A percentile compares a stretch with the other conserved stretches of the same genome.
Conservation (phyloP, 2,113 vertebrate species). For the Danionella cerebrum region DNA sequence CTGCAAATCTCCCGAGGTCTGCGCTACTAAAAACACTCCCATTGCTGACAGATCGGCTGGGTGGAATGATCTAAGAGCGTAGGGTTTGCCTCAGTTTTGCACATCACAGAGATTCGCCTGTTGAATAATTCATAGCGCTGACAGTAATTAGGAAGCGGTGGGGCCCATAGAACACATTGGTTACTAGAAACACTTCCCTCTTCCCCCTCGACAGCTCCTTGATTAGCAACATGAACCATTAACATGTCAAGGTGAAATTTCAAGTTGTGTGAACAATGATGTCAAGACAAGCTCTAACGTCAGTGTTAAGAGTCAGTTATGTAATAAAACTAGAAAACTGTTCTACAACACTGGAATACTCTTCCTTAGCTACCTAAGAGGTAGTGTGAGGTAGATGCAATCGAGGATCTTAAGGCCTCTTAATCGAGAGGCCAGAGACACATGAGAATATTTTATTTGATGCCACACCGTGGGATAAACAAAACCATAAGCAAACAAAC, state of each 20-base stretch:
- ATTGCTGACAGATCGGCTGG: background rate
- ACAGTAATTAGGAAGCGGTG: constrained; percentile 23
- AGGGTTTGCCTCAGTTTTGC: constrained; percentile 28
- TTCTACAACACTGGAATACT: no score
- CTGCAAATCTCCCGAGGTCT: background rate
- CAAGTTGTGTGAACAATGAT: background rate
- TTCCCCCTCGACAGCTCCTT: background rate
- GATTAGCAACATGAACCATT: background rate
- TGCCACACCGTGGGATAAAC: no score
- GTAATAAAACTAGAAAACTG: no score
- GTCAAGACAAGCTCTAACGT: background rate
- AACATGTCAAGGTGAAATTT: background rate
- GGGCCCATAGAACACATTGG: constrained; percentile 1
- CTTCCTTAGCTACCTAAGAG: no score
- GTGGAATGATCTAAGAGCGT: background rate
- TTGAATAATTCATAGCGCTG: constrained; percentile 38
- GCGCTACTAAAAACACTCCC: constrained; percentile 9
- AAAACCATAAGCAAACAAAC: no score
- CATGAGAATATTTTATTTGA: no score
- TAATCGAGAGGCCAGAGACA: no score
- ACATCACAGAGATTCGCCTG: constrained; percentile 27
- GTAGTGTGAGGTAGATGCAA: no score
- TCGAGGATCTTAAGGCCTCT: no score
- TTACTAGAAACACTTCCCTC: constrained; percentile 28
- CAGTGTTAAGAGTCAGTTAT: no score